Base-by-base conservation (phyloP, 2,888 invertebrate genomes). In the Habrosyne pyritoides region DNA sequence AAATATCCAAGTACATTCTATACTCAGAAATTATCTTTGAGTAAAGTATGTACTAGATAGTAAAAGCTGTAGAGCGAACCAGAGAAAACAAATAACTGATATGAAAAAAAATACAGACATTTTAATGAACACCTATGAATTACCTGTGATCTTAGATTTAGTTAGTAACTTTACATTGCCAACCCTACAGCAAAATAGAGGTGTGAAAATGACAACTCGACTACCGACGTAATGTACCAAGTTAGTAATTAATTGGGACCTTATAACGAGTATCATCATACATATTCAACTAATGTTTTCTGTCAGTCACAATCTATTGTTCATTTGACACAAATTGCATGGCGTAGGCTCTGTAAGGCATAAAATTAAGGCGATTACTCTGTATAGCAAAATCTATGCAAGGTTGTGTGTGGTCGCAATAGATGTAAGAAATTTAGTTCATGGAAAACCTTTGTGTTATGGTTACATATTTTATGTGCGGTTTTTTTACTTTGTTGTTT, bases 131-230 rank as follows among this genome's bases (percentile, higher is more conserved):
- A n/a, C n/a, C n/a, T n/a, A n/a, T n/a, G n/a, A n/a, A n/a, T n/a
- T n/a, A n/a, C n/a, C n/a, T n/a, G n/a, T n/a, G n/a, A n/a, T n/a
- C n/a, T n/a, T n/a, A n/a, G n/a, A n/a, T n/a, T n/a, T n/a, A n/a
- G n/a, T n/a, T n/a, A n/a, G n/a, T n/a, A 33, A 8, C 26, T 52
- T 24, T 10, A 10, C 22, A 5, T 22, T 48, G 68, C 24, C 80
- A 87, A 56, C 87, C 88, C 88, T 87, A 69, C 22, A 69, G 66
- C 64, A 49, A 60, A 53, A 67, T 78, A 69, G 58, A 88, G 87
- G 88, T 88, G 88, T 85, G 87, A 89, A 88, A 87, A 85, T 85
- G 86, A 87, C 78, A 84, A 83, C 81, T 81, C 68, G 75, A 62
- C 58, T 75, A 69, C 63, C 69, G 67, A 71, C 69, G 61, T 75